phyloP scores from a whole-genome alignment of 1,140 invertebrate genomes.

The Reticulitermes speratus region DNA sequence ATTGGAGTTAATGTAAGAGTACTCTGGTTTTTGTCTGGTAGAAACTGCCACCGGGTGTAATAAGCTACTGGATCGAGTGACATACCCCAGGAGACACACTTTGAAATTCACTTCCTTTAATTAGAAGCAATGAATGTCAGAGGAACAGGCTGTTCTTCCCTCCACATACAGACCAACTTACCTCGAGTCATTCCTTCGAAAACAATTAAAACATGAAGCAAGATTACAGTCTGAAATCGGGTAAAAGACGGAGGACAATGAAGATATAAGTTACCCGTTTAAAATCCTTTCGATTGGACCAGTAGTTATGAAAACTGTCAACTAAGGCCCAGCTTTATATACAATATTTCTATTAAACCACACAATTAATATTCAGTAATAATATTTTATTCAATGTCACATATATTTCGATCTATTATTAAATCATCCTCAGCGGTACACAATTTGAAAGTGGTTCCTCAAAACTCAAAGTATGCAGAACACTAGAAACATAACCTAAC shows the following conservation, averaged over 20 bases:
- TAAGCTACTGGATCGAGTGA: neutral
- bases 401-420: too few species aligned
- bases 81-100: neutral
- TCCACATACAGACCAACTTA: neutral
- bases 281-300: neutral
- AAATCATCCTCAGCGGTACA: too few species aligned
- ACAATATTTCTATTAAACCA: too few species aligned
- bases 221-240: neutral
- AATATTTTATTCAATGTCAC: too few species aligned
- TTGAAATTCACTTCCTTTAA: conserved; percentile 11
- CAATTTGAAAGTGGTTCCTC: too few species aligned
- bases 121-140: neutral
- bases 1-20: neutral
- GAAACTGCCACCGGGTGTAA: neutral
- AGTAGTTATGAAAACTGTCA: too few species aligned
- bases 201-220: neutral
- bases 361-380: too few species aligned
- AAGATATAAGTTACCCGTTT: neutral
- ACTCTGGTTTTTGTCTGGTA: neutral
- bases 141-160: neutral
- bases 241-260: neutral
- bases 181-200: neutral
- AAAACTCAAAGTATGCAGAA: too few species aligned
- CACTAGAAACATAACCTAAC: too few species aligned
- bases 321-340: too few species aligned